phyloP scores from a whole-genome alignment of 2,113 vertebrate species.

The Megaceryle maxima region DNA sequence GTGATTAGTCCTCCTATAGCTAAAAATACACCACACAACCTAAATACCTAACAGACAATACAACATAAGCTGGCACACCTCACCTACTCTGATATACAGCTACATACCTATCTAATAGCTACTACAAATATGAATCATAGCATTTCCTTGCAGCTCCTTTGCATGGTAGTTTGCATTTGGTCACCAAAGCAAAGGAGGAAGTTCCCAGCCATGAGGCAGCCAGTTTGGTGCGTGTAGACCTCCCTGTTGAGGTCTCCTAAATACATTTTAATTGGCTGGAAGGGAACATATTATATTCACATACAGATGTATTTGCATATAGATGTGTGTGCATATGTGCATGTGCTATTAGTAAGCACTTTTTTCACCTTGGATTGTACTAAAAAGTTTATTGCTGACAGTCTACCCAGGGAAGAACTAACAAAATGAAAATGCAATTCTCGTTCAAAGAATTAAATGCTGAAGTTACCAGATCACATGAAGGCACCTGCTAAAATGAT shows the following conservation, averaged over 20 bases:
- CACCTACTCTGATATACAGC: not conserved
- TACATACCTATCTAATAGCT: not conserved
- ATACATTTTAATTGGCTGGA: not conserved
- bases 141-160: not conserved
- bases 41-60: not conserved
- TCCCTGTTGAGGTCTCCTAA: not conserved
- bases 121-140: not conserved
- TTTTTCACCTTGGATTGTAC: not conserved
- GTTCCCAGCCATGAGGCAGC: not conserved
- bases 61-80: not conserved
- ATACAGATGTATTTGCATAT: not conserved
- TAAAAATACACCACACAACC: slow-evolving; percentile 6
- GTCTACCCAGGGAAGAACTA: not conserved
- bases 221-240: not conserved
- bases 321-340: not conserved
- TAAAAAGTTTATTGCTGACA: not conserved
- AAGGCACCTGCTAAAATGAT: not conserved
- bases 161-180: not conserved
- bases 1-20: not conserved
- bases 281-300: not conserved
- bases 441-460: not conserved
- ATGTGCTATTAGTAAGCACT: not conserved
- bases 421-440: not conserved
- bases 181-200: not conserved
- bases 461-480: not conserved